A percentile compares a stretch with the other conserved stretches of the same genome.
These are phyloP conservation scores for Antheraea assamensis DNA, from an alignment of 2,888 invertebrate genomes.

Conservation along the genomic window DNA sequence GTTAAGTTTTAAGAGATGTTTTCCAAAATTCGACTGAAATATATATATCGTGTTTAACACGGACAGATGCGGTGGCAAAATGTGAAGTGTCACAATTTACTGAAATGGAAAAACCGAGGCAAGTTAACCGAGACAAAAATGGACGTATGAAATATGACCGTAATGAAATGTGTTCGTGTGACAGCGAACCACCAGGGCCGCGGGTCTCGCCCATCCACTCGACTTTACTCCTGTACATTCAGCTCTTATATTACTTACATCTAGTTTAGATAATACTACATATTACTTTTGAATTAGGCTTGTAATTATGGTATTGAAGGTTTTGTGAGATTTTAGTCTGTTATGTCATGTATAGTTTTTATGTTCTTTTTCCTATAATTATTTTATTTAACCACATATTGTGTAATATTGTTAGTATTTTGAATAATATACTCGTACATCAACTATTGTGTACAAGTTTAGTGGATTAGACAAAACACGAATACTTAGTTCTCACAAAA, in stretches of 20 bases:
- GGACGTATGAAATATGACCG: slow-evolving; percentile 53
- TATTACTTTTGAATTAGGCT: neutral
- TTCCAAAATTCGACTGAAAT: slow-evolving; percentile 29
- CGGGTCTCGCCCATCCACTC: slow-evolving; percentile 25
- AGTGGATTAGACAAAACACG: too few species aligned
- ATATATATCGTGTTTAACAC: slow-evolving; percentile 45
- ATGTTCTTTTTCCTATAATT: too few species aligned
- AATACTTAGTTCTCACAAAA: too few species aligned
- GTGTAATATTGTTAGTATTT: too few species aligned
- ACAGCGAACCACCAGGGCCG: slow-evolving; percentile 18
- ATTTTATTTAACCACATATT: too few species aligned
- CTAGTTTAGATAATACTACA: neutral
- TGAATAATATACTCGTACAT: too few species aligned
- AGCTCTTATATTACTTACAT: neutral
- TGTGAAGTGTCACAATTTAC: slow-evolving; percentile 55
- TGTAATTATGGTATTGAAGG: neutral
- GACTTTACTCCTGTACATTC: neutral
- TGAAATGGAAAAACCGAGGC: slow-evolving; percentile 52
- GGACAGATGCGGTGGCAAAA: slow-evolving; percentile 43
- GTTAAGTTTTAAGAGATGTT: neutral
- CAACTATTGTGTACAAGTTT: too few species aligned
- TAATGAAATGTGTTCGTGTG: slow-evolving; percentile 49
- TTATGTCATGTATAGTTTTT: too few species aligned
- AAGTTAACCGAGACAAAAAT: slow-evolving; percentile 50
- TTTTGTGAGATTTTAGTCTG: too few species aligned